Percentiles rank a stretch among this genome's conserved stretches.
Evolutionary conservation across 2,113 vertebrate genomes (phyloP).

Genomic region (Blennius ocellaris): DNA sequence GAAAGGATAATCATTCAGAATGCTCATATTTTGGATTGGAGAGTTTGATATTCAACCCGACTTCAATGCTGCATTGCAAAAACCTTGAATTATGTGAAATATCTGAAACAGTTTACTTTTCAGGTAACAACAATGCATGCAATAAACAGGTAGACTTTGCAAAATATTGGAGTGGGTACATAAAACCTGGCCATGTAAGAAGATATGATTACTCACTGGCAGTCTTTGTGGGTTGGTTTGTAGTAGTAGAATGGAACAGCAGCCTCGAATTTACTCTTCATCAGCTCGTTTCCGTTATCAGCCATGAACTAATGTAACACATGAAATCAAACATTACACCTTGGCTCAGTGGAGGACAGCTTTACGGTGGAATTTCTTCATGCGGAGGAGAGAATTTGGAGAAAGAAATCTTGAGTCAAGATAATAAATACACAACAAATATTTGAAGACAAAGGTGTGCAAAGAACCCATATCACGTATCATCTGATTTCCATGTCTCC

Average conservation of each 20-base stretch:
- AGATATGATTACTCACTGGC: slow-evolving; percentile 82
- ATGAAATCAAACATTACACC: not conserved
- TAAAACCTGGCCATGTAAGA: not conserved
- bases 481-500: not conserved
- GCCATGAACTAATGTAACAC: slow-evolving; percentile 84
- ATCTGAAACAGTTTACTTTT: too few species aligned
- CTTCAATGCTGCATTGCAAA: too few species aligned
- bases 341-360: not conserved
- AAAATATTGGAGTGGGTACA: too few species aligned
- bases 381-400: not conserved
- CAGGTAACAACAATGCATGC: not conserved
- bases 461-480: slow-evolving; percentile 6
- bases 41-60: too few species aligned
- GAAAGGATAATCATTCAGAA: too few species aligned
- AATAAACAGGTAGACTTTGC: too few species aligned
- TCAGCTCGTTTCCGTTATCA: slow-evolving; percentile 84
- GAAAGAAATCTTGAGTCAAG: not conserved
- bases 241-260: slow-evolving; percentile 91
- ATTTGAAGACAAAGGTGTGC: not conserved
- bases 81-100: too few species aligned
- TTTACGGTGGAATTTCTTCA: not conserved
- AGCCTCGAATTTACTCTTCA: slow-evolving; percentile 87
- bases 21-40: too few species aligned
- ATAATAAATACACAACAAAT: slow-evolving; percentile 5
- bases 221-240: slow-evolving; percentile 86